phyloP scores from a whole-genome alignment of 23 tunicate species.

The Halocynthia roretzi region DNA sequence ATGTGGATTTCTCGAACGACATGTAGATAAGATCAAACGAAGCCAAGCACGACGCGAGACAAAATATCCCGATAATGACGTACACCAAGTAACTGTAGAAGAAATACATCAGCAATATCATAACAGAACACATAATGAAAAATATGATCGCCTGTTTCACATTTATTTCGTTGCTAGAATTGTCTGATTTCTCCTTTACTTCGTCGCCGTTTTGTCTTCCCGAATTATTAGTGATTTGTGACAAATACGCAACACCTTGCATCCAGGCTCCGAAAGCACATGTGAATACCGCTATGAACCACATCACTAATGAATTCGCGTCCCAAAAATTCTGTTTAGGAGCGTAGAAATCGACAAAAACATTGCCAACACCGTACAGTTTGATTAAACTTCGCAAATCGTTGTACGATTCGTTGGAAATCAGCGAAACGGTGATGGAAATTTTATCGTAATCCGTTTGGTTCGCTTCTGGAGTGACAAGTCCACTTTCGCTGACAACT shows the following conservation, averaged over 20 bases:
- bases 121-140: constrained; percentile 60
- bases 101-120: constrained; percentile 72
- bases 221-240: neutral
- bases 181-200: too few relatives aligned
- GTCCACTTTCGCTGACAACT: constrained; percentile 37
- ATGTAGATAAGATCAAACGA: constrained; percentile 39
- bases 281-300: constrained; percentile 63
- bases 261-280: constrained; percentile 67
- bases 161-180: constrained; percentile 15
- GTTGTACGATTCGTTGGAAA: constrained; percentile 29
- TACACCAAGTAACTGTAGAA: constrained; percentile 81
- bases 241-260: constrained; percentile 17
- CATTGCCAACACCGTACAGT: constrained; percentile 19
- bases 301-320: constrained; percentile 38
- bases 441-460: constrained; percentile 24
- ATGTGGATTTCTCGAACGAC: constrained; percentile 29
- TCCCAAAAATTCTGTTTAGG: constrained; percentile 22
- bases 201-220: too few relatives aligned
- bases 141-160: constrained; percentile 30
- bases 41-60: constrained; percentile 55
- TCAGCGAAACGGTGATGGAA: constrained; percentile 41
- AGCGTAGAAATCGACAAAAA: constrained; percentile 23
- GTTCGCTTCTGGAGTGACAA: constrained; percentile 40
- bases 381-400: neutral
- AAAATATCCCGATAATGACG: constrained; percentile 58